Evolutionary conservation across 2,797 vertebrate species (phyloP).

Genomic region (Tokudaia tokunoshimensis): DNA sequence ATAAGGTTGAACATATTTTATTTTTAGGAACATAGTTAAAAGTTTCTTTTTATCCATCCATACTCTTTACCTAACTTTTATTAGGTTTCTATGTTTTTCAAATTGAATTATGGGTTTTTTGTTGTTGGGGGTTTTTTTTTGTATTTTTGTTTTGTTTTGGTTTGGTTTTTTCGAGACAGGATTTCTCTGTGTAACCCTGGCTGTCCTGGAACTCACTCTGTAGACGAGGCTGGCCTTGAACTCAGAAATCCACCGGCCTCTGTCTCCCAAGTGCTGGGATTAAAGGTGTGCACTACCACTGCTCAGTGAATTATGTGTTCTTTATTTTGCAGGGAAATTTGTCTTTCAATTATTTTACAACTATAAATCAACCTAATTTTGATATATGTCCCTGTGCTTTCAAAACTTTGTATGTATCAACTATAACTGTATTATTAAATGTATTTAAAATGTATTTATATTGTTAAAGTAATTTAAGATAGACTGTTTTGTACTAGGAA

Average conservation of each 20-base stretch:
- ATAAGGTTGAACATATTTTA: conserved; percentile 26
- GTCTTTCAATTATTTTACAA: background rate
- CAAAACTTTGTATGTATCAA: conserved; percentile 38
- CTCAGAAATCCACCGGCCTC: too few relatives aligned
- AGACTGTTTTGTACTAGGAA: conserved; percentile 1
- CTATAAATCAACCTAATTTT: conserved; percentile 59
- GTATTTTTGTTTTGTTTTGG: too few relatives aligned
- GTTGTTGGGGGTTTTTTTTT: background rate
- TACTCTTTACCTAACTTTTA: conserved; percentile 38
- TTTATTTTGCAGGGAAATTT: conserved; percentile 40
- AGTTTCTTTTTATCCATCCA: conserved; percentile 55
- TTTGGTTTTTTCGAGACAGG: too few relatives aligned
- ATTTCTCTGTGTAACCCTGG: too few relatives aligned
- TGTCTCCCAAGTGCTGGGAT: too few relatives aligned
- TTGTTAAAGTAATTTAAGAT: conserved; percentile 63
- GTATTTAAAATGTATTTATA: background rate
- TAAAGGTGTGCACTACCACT: too few relatives aligned
- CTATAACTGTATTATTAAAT: conserved; percentile 57
- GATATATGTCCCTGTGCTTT: conserved; percentile 56
- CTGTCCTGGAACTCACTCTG: too few relatives aligned
- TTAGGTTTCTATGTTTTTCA: conserved; percentile 43
- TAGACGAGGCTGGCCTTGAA: too few relatives aligned
- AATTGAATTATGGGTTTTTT: conserved; percentile 24
- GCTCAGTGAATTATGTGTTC: background rate
- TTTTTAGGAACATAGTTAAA: conserved; percentile 49